Evolutionary conservation across 92 coral and sea anemone species (phyloP).

Genomic region (Chrysogorgia sp.): DNA sequence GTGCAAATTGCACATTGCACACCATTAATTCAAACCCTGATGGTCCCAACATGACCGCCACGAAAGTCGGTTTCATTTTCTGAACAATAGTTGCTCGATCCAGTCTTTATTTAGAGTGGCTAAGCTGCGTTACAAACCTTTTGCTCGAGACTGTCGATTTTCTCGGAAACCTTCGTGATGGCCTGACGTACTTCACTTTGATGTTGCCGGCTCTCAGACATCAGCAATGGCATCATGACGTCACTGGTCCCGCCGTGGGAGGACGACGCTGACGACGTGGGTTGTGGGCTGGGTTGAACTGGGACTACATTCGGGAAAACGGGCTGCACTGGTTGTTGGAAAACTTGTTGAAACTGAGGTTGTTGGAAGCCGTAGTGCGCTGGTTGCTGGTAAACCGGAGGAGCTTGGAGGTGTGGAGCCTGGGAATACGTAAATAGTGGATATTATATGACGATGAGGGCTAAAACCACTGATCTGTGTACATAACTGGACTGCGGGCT

Average conservation of each 20-base stretch:
- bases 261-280: conserved; percentile 69
- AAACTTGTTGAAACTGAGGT: conserved; percentile 65
- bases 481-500: not conserved
- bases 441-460: not conserved
- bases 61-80: no score
- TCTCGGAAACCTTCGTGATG: conserved; percentile 85
- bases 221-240: conserved; percentile 92
- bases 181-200: conserved; percentile 95
- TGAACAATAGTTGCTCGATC: no score
- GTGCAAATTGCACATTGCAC: no score
- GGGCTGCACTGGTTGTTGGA: conserved; percentile 65
- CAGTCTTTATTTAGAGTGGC: no score
- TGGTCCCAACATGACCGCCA: no score
- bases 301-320: conserved; percentile 49
- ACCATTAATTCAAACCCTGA: not conserved
- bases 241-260: conserved; percentile 78
- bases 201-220: conserved; percentile 97
- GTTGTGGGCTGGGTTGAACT: conserved; percentile 60
- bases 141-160: conserved; percentile 79
- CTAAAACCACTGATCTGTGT: not conserved
- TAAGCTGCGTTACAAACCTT: no score
- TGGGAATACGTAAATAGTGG: not conserved
- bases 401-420: conserved; percentile 46
- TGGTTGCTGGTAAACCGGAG: conserved; percentile 56
- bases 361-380: conserved; percentile 67